Conservation (phyloP, 2,113 vertebrate species). For the Hoplias malabaricus region DNA sequence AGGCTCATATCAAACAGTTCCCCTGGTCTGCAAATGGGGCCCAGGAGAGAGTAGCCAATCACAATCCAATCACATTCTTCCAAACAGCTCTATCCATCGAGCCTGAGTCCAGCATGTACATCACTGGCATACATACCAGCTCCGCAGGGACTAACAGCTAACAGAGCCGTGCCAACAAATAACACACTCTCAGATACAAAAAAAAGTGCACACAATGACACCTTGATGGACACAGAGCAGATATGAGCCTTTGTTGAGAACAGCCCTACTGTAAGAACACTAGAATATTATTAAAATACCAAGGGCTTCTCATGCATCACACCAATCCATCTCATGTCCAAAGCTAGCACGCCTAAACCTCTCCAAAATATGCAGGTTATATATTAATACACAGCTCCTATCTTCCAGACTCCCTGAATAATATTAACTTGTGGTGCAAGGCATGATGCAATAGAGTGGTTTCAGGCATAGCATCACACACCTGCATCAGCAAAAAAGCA, state of each 20-base stretch:
- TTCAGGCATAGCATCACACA: slow-evolving; percentile 40
- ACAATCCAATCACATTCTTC: slow-evolving; percentile 37
- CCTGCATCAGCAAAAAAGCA: slow-evolving; percentile 14
- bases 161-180: slow-evolving; percentile 31
- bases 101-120: slow-evolving; percentile 4
- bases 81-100: slow-evolving; percentile 46
- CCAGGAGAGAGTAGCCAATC: slow-evolving; percentile 45
- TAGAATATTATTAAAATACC: background rate
- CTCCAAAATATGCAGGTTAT: slow-evolving; percentile 2
- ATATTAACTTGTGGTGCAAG: slow-evolving; percentile 36
- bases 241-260: background rate
- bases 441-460: slow-evolving; percentile 38
- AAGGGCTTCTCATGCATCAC: slow-evolving; percentile 17
- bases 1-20: slow-evolving; percentile 17
- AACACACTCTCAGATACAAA: slow-evolving; percentile 43
- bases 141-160: slow-evolving; percentile 30
- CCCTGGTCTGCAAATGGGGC: slow-evolving; percentile 24
- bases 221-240: background rate
- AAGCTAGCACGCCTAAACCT: slow-evolving; percentile 23
- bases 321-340: background rate
- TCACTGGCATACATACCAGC: background rate
- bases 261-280: background rate
- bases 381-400: slow-evolving; percentile 29
- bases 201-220: slow-evolving; percentile 23
- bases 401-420: slow-evolving; percentile 11